These are phyloP conservation scores for Lydus trimaculatus DNA, from an alignment of 2,888 invertebrate genomes.

Conservation along the genomic window DNA sequence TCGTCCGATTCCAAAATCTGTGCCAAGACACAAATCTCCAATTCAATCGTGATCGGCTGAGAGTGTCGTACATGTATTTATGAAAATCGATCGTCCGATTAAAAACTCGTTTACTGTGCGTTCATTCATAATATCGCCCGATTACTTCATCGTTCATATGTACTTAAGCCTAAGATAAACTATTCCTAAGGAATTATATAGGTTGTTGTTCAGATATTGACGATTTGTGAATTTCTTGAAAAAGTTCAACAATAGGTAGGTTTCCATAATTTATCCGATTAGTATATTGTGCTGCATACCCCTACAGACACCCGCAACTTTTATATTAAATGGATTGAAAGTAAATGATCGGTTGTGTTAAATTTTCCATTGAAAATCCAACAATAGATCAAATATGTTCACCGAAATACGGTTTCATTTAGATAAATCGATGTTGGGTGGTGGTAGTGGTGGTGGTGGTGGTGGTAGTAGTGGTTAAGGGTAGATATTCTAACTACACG, in stretches of 20 bases:
- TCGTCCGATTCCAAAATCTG: too few species aligned
- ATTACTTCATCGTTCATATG: too few species aligned
- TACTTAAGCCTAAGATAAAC: too few species aligned
- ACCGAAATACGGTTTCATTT: conserved; percentile 4
- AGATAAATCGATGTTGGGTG: conserved; percentile 1
- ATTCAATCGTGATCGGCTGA: too few species aligned
- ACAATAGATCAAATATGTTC: conserved; percentile 1
- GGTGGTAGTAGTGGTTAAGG: too few species aligned
- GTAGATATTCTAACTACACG: background rate
- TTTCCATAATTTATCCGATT: background rate
- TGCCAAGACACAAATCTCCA: too few species aligned
- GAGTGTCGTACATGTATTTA: too few species aligned
- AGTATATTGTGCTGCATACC: background rate
- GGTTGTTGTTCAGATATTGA: too few species aligned
- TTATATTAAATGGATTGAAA: background rate
- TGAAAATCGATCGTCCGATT: too few species aligned
- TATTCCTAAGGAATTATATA: too few species aligned
- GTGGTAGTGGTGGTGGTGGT: background rate
- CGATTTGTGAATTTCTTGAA: background rate
- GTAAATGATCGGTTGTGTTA: background rate
- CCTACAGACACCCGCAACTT: background rate
- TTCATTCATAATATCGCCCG: too few species aligned
- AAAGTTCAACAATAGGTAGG: background rate
- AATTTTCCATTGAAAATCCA: conserved; percentile 1
- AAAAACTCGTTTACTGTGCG: too few species aligned